Base-by-base conservation (phyloP, 1,140 invertebrate species). In the Hormaphis cornu region DNA sequence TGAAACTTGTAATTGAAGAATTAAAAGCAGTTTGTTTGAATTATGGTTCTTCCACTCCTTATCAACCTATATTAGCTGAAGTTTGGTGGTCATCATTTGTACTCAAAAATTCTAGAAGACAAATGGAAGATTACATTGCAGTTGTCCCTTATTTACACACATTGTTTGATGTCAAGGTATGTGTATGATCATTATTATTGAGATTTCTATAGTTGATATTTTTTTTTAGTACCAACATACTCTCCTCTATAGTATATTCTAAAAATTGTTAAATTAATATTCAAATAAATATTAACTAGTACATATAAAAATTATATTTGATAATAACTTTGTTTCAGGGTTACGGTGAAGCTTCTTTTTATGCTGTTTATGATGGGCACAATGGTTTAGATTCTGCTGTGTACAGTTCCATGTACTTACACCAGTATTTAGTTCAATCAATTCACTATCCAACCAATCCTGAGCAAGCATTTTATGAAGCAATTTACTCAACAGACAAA, bases 341-440 rank as follows among this genome's bases (percentile, higher is more conserved):
- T 76, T 79, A 80, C 48, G 80, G 78, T 72, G 80, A 81, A 74
- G 82, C 84, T 75, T 89, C 86, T 83, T 95, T 88, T 80, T 97
- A 93, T 81, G 94, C 90, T 53, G 87, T 98, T 72, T 97, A 95
- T 79, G 95, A 97, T 83, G 95, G 95, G 1, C 95, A 98, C 78
- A 90, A 87, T n/a, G 95, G 95, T 9, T 82, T 86, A 20, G 88
- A 95, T 72, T 94, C 94, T 44, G 92, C 94, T 6, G 83, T 84
- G 63, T 97, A 94, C 81, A 86, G 86, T 75, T 86, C 89, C 37
- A 86, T 89, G 52, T 93, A 97, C 79, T 80, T 97, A 52, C 93
- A 95, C 78, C 86, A 89, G 76, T 88, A 90, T 79, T 80, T 97
- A 71, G 85, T 86, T 10, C 85, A 89, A 76, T 90, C 86, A 75